Evolutionary conservation across 2,113 vertebrate genomes (phyloP).

Genomic region (Odontesthes bonariensis): DNA sequence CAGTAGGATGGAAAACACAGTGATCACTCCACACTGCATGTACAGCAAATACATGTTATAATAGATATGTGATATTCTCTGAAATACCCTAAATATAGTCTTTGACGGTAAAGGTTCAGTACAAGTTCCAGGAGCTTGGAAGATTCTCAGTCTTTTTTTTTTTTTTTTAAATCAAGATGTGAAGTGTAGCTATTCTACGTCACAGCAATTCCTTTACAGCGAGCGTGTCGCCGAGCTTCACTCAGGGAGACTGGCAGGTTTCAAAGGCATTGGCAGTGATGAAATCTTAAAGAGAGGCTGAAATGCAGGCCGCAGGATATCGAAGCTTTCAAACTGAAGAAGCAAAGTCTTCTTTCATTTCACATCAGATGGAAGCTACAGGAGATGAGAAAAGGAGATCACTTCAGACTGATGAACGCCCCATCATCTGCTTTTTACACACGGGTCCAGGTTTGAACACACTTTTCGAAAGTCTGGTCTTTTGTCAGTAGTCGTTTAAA

Average conservation of each 20-base stretch:
- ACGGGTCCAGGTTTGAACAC: background rate
- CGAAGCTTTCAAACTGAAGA: constrained; percentile 15
- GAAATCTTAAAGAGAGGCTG: constrained; percentile 42
- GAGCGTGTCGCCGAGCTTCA: constrained; percentile 15
- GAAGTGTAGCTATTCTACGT: background rate
- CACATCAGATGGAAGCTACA: constrained; percentile 50
- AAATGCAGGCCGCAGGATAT: constrained; percentile 15
- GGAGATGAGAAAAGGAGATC: constrained; percentile 49
- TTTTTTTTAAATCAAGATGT: background rate
- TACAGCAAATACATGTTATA: constrained; percentile 45
- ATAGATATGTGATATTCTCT: constrained; percentile 28
- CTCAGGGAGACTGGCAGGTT: constrained; percentile 52
- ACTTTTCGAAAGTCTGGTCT: background rate
- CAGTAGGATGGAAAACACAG: constrained; percentile 50
- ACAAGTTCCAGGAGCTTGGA: constrained; percentile 5
- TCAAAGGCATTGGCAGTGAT: constrained; percentile 63
- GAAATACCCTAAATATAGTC: constrained; percentile 29
- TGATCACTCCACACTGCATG: constrained; percentile 50
- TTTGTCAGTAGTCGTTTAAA: background rate
- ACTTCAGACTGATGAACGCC: constrained; percentile 17
- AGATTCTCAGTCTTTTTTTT: constrained; percentile 3
- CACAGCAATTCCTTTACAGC: constrained; percentile 19
- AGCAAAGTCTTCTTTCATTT: constrained; percentile 39
- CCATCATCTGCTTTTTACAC: constrained; percentile 3
- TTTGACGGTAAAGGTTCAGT: constrained; percentile 24